Percentiles rank a stretch among this genome's conserved stretches.
These are phyloP conservation scores for Agonum fuliginosum DNA, from an alignment of 2,888 invertebrate species.

Conservation along the genomic window DNA sequence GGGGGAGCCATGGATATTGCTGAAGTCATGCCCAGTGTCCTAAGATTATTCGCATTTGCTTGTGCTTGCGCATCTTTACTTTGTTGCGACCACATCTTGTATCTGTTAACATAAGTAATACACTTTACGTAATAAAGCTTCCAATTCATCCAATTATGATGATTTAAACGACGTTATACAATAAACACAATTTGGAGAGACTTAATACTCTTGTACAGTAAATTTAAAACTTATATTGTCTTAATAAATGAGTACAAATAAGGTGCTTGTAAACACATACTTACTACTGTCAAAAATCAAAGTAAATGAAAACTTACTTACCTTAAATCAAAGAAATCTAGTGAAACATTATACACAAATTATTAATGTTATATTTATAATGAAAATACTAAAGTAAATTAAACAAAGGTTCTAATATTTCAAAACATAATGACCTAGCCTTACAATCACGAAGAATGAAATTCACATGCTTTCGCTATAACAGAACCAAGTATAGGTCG, in stretches of 20 bases:
- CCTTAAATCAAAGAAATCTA: conserved; percentile 16
- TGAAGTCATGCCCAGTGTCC: conserved; percentile 92
- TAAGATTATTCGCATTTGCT: conserved; percentile 77
- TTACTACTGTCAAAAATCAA: conserved; percentile 22
- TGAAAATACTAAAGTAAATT: not conserved
- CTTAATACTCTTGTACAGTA: not conserved
- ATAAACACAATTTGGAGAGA: not conserved
- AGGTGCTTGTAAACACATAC: conserved; percentile 19
- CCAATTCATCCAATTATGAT: not conserved
- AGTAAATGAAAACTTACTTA: conserved; percentile 32
- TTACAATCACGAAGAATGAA: conserved; percentile 53
- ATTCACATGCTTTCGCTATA: conserved; percentile 40
- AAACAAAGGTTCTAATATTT: conserved; percentile 47
- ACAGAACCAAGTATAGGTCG: not conserved
- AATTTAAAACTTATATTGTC: not conserved
- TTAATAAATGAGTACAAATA: not conserved
- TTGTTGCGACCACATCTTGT: conserved; percentile 76
- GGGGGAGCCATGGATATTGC: conserved; percentile 93
- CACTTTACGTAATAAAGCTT: not conserved
- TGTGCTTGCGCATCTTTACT: conserved; percentile 71
- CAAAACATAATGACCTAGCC: conserved; percentile 59
- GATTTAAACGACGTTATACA: not conserved
- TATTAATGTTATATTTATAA: not conserved
- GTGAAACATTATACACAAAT: not conserved
- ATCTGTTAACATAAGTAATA: conserved; percentile 23